Evolutionary conservation across 2,113 vertebrate species (phyloP), one percentile per base, ranked within the genome.

Genomic region (Astur gentilis): DNA sequence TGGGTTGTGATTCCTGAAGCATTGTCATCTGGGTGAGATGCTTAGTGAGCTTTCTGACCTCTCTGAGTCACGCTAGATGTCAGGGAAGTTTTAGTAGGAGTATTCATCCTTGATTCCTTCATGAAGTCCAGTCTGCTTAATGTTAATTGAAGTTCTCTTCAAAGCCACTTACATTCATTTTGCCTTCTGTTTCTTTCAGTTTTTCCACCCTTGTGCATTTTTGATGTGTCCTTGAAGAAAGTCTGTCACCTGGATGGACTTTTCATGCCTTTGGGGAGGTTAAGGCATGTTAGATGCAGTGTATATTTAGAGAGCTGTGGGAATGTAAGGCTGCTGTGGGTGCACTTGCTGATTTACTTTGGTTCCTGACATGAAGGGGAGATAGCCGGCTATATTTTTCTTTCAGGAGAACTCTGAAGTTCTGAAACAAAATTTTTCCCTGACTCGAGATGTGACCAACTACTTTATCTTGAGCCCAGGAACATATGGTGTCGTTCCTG

Each of bases 381-480:
- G 36, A 66, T 4, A 96, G 60, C 84, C 66, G 14, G 42, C 83
- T 64, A 6, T 65, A 9, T 93, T 97, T 87, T 96, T 95, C 54
- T 97, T 96, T 58, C 73, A 67, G 49, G 89, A 94, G 54, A 70
- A 93, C 67, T 96, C 75, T 83, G 84, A 82, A 82, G 25, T 50
- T 55, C 66, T 67, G 86, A 60, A 87, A n/a, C 65, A 95, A 12
- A 38, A 34, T 14, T 96, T 95, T 52, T 40, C 40, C 26, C 32
- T 2, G 10, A 29, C 47, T 38, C 65, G 93, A 72, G 98, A 98
- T 5, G 57, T 98, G 82, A 98, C 97, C 16, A 42, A 9, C 12
- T 93, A 15, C 52, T 96, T 94, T 32, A 61, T 2, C 29, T 62
- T 98, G 92, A 95, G 32, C 10, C 97, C 98, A 2, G 98, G 98